These are phyloP conservation scores for Eurytoma adleriae DNA, from an alignment of 2,888 invertebrate genomes.

Conservation along the genomic window DNA sequence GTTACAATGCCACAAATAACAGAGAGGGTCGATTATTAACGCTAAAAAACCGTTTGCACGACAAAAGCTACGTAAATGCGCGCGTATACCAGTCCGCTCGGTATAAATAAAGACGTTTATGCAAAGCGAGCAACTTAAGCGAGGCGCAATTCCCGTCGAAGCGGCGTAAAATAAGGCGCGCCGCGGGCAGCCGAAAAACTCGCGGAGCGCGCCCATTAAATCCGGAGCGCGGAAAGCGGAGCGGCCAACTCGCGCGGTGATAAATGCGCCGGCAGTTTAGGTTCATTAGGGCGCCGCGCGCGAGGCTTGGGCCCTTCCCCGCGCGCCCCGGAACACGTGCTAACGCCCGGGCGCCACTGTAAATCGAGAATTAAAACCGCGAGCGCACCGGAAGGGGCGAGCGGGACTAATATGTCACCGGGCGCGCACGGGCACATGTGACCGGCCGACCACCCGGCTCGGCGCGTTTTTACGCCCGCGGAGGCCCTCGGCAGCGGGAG, in stretches of 20 bases:
- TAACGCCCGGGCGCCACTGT: neutral
- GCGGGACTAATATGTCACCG: slow-evolving; percentile 70
- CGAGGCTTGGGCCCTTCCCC: slow-evolving; percentile 2
- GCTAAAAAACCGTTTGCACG: too few species aligned
- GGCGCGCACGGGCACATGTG: slow-evolving; percentile 65
- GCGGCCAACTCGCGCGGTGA: slow-evolving; percentile 2
- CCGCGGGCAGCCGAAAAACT: neutral
- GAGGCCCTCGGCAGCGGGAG: neutral
- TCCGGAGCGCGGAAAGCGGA: too few species aligned
- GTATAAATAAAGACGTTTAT: too few species aligned
- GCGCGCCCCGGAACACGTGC: slow-evolving; percentile 42
- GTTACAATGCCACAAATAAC: too few species aligned
- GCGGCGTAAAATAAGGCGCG: neutral
- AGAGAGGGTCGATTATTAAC: too few species aligned
- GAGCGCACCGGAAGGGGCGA: slow-evolving; percentile 60
- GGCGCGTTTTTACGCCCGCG: neutral
- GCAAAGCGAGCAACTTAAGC: too few species aligned
- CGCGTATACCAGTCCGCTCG: too few species aligned
- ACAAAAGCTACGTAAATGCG: too few species aligned
- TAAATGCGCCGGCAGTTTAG: slow-evolving; percentile 49
- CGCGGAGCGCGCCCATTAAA: too few species aligned
- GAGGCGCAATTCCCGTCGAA: too few species aligned
- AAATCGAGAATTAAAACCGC: slow-evolving; percentile 44
- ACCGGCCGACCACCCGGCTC: slow-evolving; percentile 37
- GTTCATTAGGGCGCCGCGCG: slow-evolving; percentile 43